Evolutionary conservation across 2,797 vertebrate genomes (phyloP).

Genomic region (Octomys mimax): DNA sequence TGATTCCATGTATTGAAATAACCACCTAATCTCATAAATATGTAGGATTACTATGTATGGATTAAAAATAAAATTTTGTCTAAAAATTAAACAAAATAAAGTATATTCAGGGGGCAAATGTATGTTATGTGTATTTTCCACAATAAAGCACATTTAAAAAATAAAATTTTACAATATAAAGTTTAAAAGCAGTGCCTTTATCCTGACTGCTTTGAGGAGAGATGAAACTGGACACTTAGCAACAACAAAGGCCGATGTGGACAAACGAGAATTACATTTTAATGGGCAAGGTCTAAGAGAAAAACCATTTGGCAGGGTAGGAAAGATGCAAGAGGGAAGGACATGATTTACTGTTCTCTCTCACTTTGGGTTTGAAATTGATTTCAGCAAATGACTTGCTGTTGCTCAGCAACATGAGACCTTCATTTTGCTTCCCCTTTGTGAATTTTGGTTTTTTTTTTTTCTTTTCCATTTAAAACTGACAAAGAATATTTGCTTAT

Average conservation of each 20-base stretch:
- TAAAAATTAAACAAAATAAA: neutral
- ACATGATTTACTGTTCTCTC: conserved; percentile 65
- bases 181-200: neutral
- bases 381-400: conserved; percentile 71
- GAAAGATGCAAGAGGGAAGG: neutral
- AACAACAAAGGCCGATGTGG: conserved; percentile 66
- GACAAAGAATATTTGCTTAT: conserved; percentile 76
- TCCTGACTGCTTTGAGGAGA: neutral
- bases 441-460: conserved; percentile 32
- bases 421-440: conserved; percentile 75
- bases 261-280: conserved; percentile 74
- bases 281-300: conserved; percentile 51
- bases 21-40: neutral
- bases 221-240: conserved; percentile 49
- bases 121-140: neutral
- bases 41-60: neutral
- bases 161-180: neutral
- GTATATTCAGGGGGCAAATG: neutral
- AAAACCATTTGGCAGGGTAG: neutral
- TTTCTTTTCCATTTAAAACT: conserved; percentile 76
- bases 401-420: conserved; percentile 53
- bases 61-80: neutral
- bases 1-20: neutral
- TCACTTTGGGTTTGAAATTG: conserved; percentile 62
- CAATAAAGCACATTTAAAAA: neutral